These are phyloP conservation scores for Papilio aristodemus DNA, from an alignment of 1,140 invertebrate species.

Conservation along the genomic window DNA sequence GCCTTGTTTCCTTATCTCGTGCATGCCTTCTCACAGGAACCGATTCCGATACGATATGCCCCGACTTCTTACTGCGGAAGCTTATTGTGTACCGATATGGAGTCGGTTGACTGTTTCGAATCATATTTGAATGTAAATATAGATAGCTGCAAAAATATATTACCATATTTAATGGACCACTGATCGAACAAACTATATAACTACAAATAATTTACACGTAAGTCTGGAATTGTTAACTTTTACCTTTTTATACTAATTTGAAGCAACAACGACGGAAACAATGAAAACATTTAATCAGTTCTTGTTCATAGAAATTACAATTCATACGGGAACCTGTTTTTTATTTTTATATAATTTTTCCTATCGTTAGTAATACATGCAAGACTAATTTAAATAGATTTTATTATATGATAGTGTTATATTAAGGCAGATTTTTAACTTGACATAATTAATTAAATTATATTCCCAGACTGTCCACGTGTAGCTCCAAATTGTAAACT, in stretches of 20 bases:
- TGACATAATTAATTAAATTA: constrained; percentile 11
- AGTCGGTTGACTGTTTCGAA: neutral
- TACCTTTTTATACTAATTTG: no score
- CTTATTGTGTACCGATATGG: neutral
- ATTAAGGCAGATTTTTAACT: neutral
- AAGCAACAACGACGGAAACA: no score
- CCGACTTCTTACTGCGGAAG: neutral
- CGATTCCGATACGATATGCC: constrained; percentile 3
- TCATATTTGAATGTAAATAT: neutral
- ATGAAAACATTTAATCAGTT: no score
- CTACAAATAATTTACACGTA: no score
- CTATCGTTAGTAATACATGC: no score
- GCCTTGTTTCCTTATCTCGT: no score
- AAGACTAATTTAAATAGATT: no score
- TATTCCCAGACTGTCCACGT: neutral
- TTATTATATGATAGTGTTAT: neutral
- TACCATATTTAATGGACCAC: neutral
- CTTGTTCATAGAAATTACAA: no score
- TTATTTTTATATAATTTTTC: no score
- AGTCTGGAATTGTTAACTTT: no score
- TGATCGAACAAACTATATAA: no score
- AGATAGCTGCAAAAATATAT: neutral
- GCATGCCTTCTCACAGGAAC: neutral
- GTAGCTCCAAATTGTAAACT: neutral
- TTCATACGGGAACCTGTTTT: no score